Evolutionary conservation across 2,113 vertebrate genomes (phyloP), one percentile per base, ranked within the genome.

Genomic region (Dinomys branickii): DNA sequence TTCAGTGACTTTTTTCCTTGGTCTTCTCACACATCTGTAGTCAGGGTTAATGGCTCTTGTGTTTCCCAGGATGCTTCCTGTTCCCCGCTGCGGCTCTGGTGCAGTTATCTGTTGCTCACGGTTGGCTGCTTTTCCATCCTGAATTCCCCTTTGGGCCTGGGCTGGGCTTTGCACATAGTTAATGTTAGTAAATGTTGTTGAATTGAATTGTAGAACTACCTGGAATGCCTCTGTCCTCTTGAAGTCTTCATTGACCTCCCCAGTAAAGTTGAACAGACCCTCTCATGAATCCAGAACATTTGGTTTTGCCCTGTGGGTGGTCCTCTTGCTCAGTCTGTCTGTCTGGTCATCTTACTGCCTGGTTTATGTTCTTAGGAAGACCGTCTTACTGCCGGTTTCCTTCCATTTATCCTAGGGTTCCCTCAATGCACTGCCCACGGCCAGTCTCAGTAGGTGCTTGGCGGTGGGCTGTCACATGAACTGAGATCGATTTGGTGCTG

Each of bases 401-500:
- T 73, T 38, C 73, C 13, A 5, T n/a, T 61, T 28, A 0, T 28
- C 28, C 61, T 35, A 50, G 56, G 20, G 16, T 35, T 33, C 24
- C 59, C 54, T 89, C 12, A 38, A 47, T 41, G 26, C 2, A 22
- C 69, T 16, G 12, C 17, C 4, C 19, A 47, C 26, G 77, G 44
- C n/a, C 30, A 12, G 30, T 3, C 11, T 17, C n/a, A 56, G 4
- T 41, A 24, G 24, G 5, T 61, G 75, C 73, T 90, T 16, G 28
- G 12, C 35, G 1, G 35, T n/a, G 73, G 63, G 12, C 47, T 67
- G 22, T 91, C 17, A 17, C 6, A 0, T 30, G 38, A 6, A 0
- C 19, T 0, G 11, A 38, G 78, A 88, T 5, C 2, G 0, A 1
- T 2, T 26, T 2, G 16, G 24, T 0, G 0, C 33, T 19, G 38